Conservation (phyloP, 2,797 vertebrate genomes). For the Meriones psammophilus region DNA sequence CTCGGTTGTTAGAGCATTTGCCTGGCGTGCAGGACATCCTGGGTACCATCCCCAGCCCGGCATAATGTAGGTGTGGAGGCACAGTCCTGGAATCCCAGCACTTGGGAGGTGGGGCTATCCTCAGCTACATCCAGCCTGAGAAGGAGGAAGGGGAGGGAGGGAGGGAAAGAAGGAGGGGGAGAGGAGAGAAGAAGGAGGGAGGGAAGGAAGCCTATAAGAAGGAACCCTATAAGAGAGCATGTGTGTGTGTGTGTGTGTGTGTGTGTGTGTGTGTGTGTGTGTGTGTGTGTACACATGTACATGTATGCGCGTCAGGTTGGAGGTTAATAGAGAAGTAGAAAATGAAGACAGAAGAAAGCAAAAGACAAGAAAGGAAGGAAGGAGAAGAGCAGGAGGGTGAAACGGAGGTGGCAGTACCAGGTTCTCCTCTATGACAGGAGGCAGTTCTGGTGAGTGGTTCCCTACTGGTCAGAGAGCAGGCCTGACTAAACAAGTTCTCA, state of each 20-base stretch:
- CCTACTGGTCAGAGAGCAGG: background rate
- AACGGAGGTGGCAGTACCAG: no score
- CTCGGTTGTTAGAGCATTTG: background rate
- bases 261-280: background rate
- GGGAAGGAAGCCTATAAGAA: background rate
- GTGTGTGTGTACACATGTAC: background rate
- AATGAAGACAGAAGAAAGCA: fast-evolving
- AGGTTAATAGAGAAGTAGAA: background rate
- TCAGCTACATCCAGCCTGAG: background rate
- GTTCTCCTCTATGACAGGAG: background rate
- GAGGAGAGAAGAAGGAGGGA: background rate
- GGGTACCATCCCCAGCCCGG: background rate
- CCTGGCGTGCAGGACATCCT: background rate
- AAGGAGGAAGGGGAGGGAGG: background rate
- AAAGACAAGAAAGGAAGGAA: fast-evolving
- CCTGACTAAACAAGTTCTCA: background rate
- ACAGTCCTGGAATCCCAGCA: background rate
- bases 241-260: no score
- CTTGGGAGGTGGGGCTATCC: background rate
- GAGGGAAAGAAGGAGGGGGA: fast-evolving
- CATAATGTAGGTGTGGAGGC: background rate
- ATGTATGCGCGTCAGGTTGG: background rate
- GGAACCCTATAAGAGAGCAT: background rate
- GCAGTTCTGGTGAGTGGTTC: background rate
- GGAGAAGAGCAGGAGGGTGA: fast-evolving